phyloP scores from a whole-genome alignment of 1,140 invertebrate genomes.

The Epicauta chinensis region DNA sequence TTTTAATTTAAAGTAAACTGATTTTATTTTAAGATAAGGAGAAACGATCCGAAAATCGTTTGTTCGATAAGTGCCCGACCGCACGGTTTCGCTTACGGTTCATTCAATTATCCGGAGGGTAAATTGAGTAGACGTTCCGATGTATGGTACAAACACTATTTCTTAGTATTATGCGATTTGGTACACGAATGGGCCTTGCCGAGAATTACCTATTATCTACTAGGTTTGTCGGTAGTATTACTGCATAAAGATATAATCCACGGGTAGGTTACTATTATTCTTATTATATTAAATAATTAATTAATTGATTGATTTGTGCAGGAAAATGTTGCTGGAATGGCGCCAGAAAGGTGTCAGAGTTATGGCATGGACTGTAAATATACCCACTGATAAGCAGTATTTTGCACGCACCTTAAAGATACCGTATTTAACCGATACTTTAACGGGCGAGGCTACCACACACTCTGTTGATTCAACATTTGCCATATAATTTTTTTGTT shows the following conservation, averaged over 20 bases:
- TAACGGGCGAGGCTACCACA: constrained; percentile 47
- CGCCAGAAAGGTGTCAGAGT: constrained; percentile 48
- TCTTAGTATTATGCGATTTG: constrained; percentile 46
- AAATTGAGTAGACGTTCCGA: constrained; percentile 38
- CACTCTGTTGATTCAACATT: constrained; percentile 10
- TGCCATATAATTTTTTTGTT: no score
- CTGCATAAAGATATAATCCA: constrained; percentile 63
- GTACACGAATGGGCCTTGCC: constrained; percentile 51
- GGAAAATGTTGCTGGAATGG: constrained; percentile 52
- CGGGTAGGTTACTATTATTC: constrained; percentile 47
- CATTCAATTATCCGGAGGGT: constrained; percentile 42
- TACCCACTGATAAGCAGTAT: constrained; percentile 58
- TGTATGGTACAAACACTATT: constrained; percentile 44
- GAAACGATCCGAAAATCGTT: constrained; percentile 56
- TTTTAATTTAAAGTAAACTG: no score
- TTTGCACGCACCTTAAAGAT: constrained; percentile 51
- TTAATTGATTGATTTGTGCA: constrained; percentile 37
- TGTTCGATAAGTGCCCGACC: constrained; percentile 57
- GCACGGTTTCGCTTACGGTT: constrained; percentile 45
- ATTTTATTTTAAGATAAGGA: no score
- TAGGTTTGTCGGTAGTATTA: constrained; percentile 57
- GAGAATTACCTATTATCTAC: constrained; percentile 47
- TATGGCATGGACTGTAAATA: constrained; percentile 59
- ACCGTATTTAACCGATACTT: constrained; percentile 61
- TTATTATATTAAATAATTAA: no score